These are phyloP conservation scores for Ianthella basta DNA, from an alignment of 37 sponge, comb jelly and placozoan genomes.

Conservation along the genomic window DNA sequence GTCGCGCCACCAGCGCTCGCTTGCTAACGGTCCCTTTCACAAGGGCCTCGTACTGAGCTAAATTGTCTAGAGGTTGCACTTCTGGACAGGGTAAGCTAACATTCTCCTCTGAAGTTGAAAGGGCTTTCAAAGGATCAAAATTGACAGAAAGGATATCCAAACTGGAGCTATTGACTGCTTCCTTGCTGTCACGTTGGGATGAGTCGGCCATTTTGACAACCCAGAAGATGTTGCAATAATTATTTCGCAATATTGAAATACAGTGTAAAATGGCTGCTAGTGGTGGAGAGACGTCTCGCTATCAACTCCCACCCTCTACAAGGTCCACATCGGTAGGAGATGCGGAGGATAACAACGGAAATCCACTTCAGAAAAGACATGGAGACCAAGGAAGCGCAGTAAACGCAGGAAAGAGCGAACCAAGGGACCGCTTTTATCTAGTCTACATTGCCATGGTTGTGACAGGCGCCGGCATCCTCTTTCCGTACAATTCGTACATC, in stretches of 20 bases:
- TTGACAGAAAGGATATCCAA: not conserved
- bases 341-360: not conserved
- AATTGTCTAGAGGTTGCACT: conserved; percentile 2
- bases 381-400: not conserved
- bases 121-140: conserved; percentile 20
- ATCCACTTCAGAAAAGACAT: not conserved
- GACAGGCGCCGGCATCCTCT: conserved; percentile 79
- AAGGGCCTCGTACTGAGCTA: conserved; percentile 9
- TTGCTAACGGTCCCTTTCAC: not conserved
- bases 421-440: conserved; percentile 57
- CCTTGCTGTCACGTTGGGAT: no score
- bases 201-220: no score
- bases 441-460: conserved; percentile 74
- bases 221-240: no score
- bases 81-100: not conserved
- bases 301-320: no score
- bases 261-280: no score
- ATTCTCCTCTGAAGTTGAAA: not conserved
- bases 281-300: no score
- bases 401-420: not conserved
- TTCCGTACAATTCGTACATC: conserved; percentile 81
- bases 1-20: no score
- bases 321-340: not conserved
- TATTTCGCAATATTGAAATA: no score
- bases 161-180: not conserved